These are phyloP conservation scores for Protaetia brevitarsis DNA, from an alignment of 1,140 invertebrate genomes.

Conservation along the genomic window DNA sequence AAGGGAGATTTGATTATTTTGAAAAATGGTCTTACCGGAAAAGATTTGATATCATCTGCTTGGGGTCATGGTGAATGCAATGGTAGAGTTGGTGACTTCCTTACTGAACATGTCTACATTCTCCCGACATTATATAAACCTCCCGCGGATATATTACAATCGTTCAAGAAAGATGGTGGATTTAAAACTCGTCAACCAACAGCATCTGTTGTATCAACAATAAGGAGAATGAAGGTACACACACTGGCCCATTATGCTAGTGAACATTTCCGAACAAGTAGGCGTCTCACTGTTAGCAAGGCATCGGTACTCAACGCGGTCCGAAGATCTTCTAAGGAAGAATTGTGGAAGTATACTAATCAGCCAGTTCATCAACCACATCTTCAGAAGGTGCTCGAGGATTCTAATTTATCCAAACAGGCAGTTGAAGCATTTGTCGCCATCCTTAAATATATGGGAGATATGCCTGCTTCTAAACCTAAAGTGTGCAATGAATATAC, in stretches of 20 bases:
- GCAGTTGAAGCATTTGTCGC: conserved; percentile 64
- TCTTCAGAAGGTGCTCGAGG: conserved; percentile 74
- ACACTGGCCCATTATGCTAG: conserved; percentile 79
- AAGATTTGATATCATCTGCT: conserved; percentile 68
- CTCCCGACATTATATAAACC: conserved; percentile 79
- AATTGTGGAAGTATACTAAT: conserved; percentile 79
- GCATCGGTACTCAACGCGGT: conserved; percentile 63
- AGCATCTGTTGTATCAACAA: conserved; percentile 51
- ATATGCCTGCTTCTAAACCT: conserved; percentile 74
- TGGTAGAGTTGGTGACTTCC: conserved; percentile 75
- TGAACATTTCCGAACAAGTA: conserved; percentile 70
- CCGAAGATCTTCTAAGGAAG: conserved; percentile 55
- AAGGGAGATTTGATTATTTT: conserved; percentile 80
- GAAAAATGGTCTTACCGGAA: conserved; percentile 70
- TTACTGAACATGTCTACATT: conserved; percentile 82
- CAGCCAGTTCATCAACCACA: conserved; percentile 83
- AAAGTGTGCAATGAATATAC: conserved; percentile 73
- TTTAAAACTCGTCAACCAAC: conserved; percentile 48
- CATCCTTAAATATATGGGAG: conserved; percentile 95
- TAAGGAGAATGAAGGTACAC: conserved; percentile 66
- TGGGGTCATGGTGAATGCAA: conserved; percentile 73
- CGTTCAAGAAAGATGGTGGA: conserved; percentile 59
- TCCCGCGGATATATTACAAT: conserved; percentile 54
- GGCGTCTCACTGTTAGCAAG: conserved; percentile 57
- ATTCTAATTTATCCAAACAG: conserved; percentile 72